Evolutionary conservation across 1,140 invertebrate species (phyloP), one percentile per base, ranked within the genome.

Genomic region (Acromyrmex heyeri): DNA sequence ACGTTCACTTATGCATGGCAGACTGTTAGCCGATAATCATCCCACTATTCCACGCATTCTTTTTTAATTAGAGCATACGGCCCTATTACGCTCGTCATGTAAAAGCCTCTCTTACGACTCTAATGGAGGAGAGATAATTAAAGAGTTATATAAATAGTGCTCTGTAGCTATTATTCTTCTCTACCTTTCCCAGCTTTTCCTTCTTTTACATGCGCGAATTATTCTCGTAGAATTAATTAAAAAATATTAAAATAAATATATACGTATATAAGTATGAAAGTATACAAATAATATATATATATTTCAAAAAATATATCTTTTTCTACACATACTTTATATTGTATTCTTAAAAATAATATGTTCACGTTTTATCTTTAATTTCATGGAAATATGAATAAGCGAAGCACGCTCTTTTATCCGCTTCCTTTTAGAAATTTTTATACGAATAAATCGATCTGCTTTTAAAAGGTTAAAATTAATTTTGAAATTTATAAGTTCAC

Each of bases 1-100:
- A 89, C 83, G 59, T 88, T 88, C 87, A 88, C 83, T 77, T 86
- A 82, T 67, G 62, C 70, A 65, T 30, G 48, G 50, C 24, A n/a
- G 73, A 57, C 44, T 78, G 44, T 73, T 50, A 50, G 3, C 30
- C 72, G 70, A 89, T 76, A 76, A 76, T 85, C 72, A 76, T 76
- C 57, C 67, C 59, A 50, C 81, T 85, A 64, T 48, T 85, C 81
- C 1, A 50, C 21, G 64, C 65, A 76, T 85, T 73, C 67, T 75
- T 85, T 76, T 85, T 85, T 85, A 85, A 85, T 85, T 85, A 81
- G 57, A 30, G 81, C 70, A 59, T 64, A 85, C 81, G 57, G 12
- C 59, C 72, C 57, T 76, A 62, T 85, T 75, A 85, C 78, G 65
- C 21, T 81, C 65, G 64, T 70, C 78, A 70, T 70, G 53, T 67